Base-by-base conservation (phyloP, 2,888 invertebrate species). In the Agriopis aurantiaria region DNA sequence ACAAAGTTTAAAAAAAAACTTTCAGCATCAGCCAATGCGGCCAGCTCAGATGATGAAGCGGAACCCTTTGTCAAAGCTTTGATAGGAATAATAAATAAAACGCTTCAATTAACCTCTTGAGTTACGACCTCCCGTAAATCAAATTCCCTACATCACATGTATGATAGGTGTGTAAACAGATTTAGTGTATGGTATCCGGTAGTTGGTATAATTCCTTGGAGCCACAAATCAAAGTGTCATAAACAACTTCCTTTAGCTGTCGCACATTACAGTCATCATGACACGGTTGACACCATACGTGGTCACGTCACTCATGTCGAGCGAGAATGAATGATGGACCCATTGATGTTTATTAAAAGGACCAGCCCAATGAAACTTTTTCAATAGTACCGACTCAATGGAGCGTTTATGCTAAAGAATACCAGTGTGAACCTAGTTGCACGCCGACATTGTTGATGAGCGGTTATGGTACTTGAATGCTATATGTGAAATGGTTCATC, bases 141-240 rank as follows among this genome's bases (percentile, higher is more conserved):
- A 49, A 10, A 59, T 48, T 57, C 49, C 41, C n/a, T 14, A 58
- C 9, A 33, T 33, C 5, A 46, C 56, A 14, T 56, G 14, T 43
- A 10, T 17, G 14, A 43, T 43, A 4, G 12, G 12, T 23, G 10
- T 59, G 46, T 59, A 33, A 59, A 57, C 58, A 59, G 58, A 58
- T 59, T 46, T 59, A 48, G 58, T 46, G 49, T 40, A 14, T 49
- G 60, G 49, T 59, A 49, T 59, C 17, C 58, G 52, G 45, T 45
- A 60, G 58, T 63, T 53, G 64, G 45, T 62, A 59, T 45, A 56
- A 66, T 17, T 55, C 65, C 55, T 40, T 49, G 14, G 12, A 49
- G 53, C 48, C 71, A 74, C 55, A 71, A 74, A 74, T 71, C 71
- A 65, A 65, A 67, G 58, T 66, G 71, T 43, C 70, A 53, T 66